Evolutionary conservation across 2,888 invertebrate species (phyloP), one percentile per base, ranked within the genome.

Genomic region (Nomada goodeniana): DNA sequence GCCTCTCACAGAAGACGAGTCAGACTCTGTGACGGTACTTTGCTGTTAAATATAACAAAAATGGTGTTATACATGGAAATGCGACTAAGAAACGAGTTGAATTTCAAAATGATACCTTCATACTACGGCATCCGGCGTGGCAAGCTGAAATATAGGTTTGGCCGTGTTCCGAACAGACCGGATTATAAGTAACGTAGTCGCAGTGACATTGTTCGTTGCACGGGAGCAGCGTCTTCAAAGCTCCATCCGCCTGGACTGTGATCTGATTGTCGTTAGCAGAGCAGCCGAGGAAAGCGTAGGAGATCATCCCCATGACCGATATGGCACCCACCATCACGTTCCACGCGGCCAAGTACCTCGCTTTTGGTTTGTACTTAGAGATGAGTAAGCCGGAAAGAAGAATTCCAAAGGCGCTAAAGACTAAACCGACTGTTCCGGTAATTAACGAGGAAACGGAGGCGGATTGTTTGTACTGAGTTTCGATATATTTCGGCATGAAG

Each of bases 401-500:
- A 42, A 96, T 95, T 0, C 96, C 96, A 55, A 96, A 94, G 0
- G 96, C 96, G 9, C 96, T 96, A 92, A 96, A 96, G 9, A 96
- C 95, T n/a, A 96, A 93, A 0, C 96, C 96, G 1, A 96, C 96
- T 0, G 96, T 96, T 73, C 96, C 97, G 67, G 97, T 96, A 61
- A 97, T 96, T 83, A 97, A 94, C 86, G 96, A 97, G 0, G 97
- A 96, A 11, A 95, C 95, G 0, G 97, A 96, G 0, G 97, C 97
- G 9, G 97, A 96, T 88, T 96, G 96, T 75, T 96, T 95, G 93
- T 97, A 98, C 93, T 97, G 97, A 0, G 96, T 97, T 93, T 98
- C 97, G 82, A 98, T 96, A 90, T 97, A 97, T 92, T 97, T 97
- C 0, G 97, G 97, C 92, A 97, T 95, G 91, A 97, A 97, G 64